These are phyloP conservation scores for Phenacoccus solenopsis DNA, from an alignment of 1,140 invertebrate species.

Conservation along the genomic window DNA sequence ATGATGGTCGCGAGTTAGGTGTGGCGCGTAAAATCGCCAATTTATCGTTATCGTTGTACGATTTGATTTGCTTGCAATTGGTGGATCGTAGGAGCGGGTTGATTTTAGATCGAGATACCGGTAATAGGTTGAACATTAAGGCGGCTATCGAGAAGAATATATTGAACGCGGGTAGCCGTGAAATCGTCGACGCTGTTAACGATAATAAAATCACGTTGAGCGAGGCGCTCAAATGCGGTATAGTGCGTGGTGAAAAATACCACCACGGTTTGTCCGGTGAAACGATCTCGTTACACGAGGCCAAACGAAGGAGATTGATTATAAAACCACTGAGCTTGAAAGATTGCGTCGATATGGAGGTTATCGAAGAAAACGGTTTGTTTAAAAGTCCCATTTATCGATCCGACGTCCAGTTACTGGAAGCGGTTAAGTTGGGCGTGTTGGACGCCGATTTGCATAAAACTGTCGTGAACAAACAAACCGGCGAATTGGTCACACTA, in stretches of 20 bases:
- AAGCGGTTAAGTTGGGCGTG: conserved; percentile 72
- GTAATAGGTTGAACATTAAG: conserved; percentile 62
- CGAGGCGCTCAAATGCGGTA: conserved; percentile 59
- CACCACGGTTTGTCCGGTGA: conserved; percentile 57
- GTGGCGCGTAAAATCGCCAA: not conserved
- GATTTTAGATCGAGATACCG: conserved; percentile 68
- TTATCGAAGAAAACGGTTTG: conserved; percentile 62
- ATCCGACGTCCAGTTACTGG: conserved; percentile 58
- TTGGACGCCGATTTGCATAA: conserved; percentile 68
- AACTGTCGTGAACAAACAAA: conserved; percentile 62
- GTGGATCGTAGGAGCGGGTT: conserved; percentile 60
- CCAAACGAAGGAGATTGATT: conserved; percentile 61
- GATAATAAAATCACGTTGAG: conserved; percentile 66
- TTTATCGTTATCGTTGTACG: conserved; percentile 53
- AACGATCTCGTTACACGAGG: conserved; percentile 64
- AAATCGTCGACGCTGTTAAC: conserved; percentile 64
- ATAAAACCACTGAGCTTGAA: conserved; percentile 80
- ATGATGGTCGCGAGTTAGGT: conserved; percentile 26
- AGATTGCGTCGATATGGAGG: conserved; percentile 65
- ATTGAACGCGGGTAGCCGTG: conserved; percentile 57
- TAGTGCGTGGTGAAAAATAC: conserved; percentile 69
- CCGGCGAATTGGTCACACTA: conserved; percentile 65
- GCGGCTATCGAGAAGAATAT: conserved; percentile 64
- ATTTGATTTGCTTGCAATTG: conserved; percentile 67
- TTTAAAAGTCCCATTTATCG: conserved; percentile 68